Evolutionary conservation across 2,797 vertebrate genomes (phyloP).

Genomic region (Melanotaenia pygmaea): DNA sequence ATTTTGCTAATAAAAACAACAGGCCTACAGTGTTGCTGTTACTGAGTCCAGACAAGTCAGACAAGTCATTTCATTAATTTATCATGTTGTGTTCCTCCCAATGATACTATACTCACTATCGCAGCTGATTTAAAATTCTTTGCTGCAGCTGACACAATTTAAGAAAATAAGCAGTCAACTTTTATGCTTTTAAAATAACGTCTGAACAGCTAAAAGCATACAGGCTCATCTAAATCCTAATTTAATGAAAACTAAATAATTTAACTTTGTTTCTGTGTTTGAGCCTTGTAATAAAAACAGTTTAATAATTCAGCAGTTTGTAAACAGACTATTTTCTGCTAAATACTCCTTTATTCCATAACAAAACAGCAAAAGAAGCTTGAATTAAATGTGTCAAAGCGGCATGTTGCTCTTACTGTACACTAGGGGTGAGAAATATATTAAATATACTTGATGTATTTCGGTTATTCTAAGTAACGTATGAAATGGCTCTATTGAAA

Average conservation of each 20-base stretch:
- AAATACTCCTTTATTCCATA: neutral
- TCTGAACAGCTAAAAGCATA: slow-evolving; percentile 2
- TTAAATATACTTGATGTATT: too few relatives aligned
- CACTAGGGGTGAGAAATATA: too few relatives aligned
- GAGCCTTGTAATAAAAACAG: neutral
- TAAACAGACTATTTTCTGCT: neutral
- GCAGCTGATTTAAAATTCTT: neutral
- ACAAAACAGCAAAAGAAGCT: neutral
- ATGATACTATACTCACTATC: neutral
- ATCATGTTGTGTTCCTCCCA: neutral
- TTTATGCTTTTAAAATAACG: slow-evolving; percentile 4
- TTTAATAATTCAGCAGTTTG: neutral
- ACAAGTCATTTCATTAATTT: neutral
- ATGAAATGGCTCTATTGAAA: too few relatives aligned
- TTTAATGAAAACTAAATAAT: slow-evolving; percentile 1
- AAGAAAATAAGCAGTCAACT: neutral
- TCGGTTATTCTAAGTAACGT: too few relatives aligned
- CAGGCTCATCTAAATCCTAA: neutral
- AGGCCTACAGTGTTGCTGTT: neutral
- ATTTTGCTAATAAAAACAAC: slow-evolving; percentile 1
- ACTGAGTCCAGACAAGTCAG: neutral
- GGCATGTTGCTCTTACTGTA: neutral
- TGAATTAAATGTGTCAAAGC: neutral
- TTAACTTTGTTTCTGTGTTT: neutral
- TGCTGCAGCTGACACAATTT: neutral